Evolutionary conservation across 2,888 invertebrate species (phyloP), one percentile per base, ranked within the genome.

Genomic region (Gastracanthus pulcherrimus): DNA sequence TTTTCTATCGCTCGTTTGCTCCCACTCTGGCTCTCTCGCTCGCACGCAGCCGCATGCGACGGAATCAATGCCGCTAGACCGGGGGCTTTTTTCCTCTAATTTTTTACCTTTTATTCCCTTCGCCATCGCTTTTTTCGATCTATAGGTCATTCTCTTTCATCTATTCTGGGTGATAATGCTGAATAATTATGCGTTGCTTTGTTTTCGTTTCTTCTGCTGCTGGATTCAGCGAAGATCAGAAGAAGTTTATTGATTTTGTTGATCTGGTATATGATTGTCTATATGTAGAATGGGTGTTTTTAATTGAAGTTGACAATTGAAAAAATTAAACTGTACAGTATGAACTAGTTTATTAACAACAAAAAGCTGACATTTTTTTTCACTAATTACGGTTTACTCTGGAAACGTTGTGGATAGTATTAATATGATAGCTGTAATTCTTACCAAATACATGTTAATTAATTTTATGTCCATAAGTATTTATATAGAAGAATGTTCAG

Each of bases 1-100:
- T 23, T 55, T 16, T 45, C 13, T 66, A 55, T n/a, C n/a, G n/a
- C n/a, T n/a, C 55, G 55, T 55, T 77, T 82, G 81, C 69, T 76
- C 83, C 81, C 78, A 84, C 36, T 80, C 76, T 62, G 34, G 31
- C 69, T 36, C 19, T 69, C 55, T 76, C 26, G 23, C 16, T 31
- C 74, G 9, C 13, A 60, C 62, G 29, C 26, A 13, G 19, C 26
- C 38, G 36, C 51, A 23, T 34, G 51, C 58, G 74, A 23, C 34
- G 36, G 62, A 74, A 74, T 74, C 74, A 74, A 74, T 74, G 74
- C 62, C 29, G 45, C 3, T 36, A 36, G 62, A 62, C 34, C 62
- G 41, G 36, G 34, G 23, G 58, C 36, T 29, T 48, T 70, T 38
- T 58, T 72, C 41, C 58, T 26, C 51, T 29, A 55, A 29, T 45